Percentiles rank a stretch among this genome's conserved stretches.
Conservation (phyloP, 2,113 vertebrate species). For the Campylomormyrus numenius region DNA sequence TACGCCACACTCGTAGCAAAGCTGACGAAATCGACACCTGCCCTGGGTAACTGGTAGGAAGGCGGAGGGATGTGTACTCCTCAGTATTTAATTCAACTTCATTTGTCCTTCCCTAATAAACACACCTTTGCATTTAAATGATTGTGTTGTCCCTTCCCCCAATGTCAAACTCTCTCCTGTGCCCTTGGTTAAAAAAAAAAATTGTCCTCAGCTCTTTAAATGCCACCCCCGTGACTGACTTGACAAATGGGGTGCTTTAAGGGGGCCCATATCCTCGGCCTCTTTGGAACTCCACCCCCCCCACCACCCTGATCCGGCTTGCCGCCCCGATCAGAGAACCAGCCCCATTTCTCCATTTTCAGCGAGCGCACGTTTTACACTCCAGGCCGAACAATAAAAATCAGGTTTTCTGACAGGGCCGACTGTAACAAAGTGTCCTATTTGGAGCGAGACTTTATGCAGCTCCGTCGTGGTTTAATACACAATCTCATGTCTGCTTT, state of each 20-base stretch:
- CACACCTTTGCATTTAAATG: not conserved
- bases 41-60: not conserved
- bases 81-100: not conserved
- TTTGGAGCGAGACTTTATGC: not conserved
- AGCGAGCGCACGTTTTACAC: not conserved
- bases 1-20: not conserved
- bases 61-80: not conserved
- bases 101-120: not conserved
- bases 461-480: not conserved
- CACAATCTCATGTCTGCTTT: not conserved
- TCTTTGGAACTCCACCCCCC: too few species aligned
- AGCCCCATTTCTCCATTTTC: not conserved
- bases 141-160: not conserved
- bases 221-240: not conserved
- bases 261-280: not conserved
- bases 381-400: not conserved
- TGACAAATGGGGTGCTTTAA: not conserved
- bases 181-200: not conserved
- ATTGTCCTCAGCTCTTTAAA: not conserved
- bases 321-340: not conserved
- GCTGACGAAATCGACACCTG: not conserved
- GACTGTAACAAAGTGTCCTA: slow-evolving; percentile 2
- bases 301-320: not conserved
- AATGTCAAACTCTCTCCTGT: not conserved
- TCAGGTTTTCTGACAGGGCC: not conserved